Conservation (phyloP, 2,113 vertebrate genomes). For the Phylloscopus whistleri region DNA sequence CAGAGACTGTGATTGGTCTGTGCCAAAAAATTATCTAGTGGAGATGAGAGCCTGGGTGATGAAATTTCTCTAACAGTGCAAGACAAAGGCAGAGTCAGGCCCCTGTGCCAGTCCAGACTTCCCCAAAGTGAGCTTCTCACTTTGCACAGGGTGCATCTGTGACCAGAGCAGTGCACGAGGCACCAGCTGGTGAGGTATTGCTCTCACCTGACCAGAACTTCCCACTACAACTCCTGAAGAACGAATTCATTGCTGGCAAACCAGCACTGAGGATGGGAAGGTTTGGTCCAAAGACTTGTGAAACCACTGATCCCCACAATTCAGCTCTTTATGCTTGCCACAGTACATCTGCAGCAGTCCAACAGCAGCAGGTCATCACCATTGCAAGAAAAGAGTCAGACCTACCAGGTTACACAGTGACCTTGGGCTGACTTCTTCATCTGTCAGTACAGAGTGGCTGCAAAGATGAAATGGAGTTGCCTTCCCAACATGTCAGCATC, state of each 20-base stretch:
- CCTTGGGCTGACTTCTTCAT: not conserved
- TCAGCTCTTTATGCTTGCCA: not conserved
- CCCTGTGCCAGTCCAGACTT: not conserved
- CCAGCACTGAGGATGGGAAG: not conserved
- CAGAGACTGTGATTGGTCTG: not conserved
- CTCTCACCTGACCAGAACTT: not conserved
- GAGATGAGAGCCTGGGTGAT: not conserved
- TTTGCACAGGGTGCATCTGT: not conserved
- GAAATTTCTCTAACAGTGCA: not conserved
- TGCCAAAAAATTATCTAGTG: not conserved
- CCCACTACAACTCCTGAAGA: not conserved
- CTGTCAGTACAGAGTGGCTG: rapidly evolving
- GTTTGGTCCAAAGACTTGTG: not conserved
- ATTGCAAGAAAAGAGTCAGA: not conserved
- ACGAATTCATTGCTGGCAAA: rapidly evolving
- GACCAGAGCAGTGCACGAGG: rapidly evolving
- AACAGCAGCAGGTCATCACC: not conserved
- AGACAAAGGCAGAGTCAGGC: not conserved
- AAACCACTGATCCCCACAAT: not conserved
- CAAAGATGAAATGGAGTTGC: not conserved
- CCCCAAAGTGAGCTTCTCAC: not conserved
- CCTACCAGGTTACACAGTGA: not conserved
- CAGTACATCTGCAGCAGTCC: not conserved
- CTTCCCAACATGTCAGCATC: not conserved
- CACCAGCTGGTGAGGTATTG: not conserved